These are phyloP conservation scores for Catharus ustulatus DNA, from an alignment of 2,797 vertebrate genomes.

Conservation along the genomic window DNA sequence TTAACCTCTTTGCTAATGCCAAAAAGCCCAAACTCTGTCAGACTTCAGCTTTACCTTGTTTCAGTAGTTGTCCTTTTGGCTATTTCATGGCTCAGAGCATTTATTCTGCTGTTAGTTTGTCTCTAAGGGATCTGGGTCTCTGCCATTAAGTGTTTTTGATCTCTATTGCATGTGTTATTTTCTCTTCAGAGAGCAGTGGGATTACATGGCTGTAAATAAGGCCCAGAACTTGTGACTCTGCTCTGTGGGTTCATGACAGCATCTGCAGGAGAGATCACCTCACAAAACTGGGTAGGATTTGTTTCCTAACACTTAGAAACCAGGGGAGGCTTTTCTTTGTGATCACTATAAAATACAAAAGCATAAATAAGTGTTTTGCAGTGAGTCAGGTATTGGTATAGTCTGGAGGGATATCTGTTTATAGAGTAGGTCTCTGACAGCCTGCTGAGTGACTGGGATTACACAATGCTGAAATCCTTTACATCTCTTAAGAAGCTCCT, in stretches of 20 bases:
- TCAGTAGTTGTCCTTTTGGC: neutral
- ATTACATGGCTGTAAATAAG: neutral
- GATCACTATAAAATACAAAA: neutral
- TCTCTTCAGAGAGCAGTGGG: neutral
- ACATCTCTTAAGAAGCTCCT: neutral
- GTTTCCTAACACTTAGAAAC: neutral
- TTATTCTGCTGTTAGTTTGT: neutral
- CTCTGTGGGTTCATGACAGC: neutral
- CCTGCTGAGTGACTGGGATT: neutral
- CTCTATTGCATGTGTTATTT: neutral
- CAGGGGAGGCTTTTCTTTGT: neutral
- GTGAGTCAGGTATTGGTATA: neutral
- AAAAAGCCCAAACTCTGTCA: neutral
- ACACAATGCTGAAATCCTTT: neutral
- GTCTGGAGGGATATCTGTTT: neutral
- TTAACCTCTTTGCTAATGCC: constrained; percentile 12
- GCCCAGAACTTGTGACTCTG: neutral
- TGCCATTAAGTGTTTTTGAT: neutral
- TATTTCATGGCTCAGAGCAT: neutral
- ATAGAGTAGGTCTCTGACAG: neutral
- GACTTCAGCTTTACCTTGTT: neutral
- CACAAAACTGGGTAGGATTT: neutral
- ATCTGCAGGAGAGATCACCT: neutral
- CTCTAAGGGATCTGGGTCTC: neutral
- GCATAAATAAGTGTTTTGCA: neutral